Evolutionary conservation across 2,113 vertebrate genomes (phyloP).

Genomic region (Addax nasomaculatus): DNA sequence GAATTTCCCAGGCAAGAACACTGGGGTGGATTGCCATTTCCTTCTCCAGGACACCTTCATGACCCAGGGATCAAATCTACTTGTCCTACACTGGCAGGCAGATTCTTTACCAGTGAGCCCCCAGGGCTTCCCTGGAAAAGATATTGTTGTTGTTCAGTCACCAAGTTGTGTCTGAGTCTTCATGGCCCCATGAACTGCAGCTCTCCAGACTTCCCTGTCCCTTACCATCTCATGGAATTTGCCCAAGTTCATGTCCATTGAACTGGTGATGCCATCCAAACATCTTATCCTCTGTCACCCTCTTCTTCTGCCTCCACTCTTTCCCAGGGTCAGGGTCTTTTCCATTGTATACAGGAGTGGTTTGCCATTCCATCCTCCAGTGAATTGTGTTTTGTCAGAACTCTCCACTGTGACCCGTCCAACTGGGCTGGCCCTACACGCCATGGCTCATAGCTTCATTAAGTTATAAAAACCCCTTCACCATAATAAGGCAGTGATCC

Average conservation of each 20-base stretch:
- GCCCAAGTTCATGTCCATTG: background rate
- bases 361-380: background rate
- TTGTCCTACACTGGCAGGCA: background rate
- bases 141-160: background rate
- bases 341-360: background rate
- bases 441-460: background rate
- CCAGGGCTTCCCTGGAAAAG: background rate
- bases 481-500: background rate
- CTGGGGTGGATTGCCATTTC: background rate
- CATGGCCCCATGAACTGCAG: background rate
- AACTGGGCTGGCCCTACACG: fast-evolving
- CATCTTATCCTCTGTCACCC: background rate
- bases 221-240: background rate
- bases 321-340: background rate
- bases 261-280: background rate
- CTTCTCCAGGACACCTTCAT: background rate
- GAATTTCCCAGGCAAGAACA: background rate
- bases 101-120: background rate
- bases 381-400: background rate
- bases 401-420: background rate
- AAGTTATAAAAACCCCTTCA: background rate
- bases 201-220: background rate
- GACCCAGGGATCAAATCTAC: background rate
- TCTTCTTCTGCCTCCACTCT: background rate
- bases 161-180: background rate